A percentile compares a stretch with the other conserved stretches of the same genome.
Conservation (phyloP, 2,113 vertebrate genomes). For the Copsychus sechellarum region DNA sequence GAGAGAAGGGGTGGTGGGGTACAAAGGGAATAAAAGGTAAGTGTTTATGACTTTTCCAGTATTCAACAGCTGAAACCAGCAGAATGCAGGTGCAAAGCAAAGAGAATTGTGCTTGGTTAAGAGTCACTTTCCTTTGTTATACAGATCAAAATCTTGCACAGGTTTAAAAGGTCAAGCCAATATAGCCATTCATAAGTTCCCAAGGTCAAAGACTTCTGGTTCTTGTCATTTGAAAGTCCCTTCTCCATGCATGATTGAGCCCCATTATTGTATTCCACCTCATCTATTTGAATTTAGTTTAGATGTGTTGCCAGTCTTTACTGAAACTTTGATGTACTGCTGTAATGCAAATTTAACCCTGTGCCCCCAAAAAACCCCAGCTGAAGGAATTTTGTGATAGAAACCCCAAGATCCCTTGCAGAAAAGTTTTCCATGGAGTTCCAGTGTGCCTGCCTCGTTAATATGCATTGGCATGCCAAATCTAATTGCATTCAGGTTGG, state of each 20-base stretch:
- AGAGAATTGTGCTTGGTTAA: neutral
- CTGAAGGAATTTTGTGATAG: neutral
- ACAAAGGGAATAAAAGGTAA: neutral
- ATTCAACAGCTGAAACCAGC: neutral
- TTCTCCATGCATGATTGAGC: rapidly evolving
- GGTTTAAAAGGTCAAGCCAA: neutral
- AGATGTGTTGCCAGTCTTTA: neutral
- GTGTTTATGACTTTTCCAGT: neutral
- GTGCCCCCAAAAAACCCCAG: neutral
- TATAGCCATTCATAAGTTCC: neutral
- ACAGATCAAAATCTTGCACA: neutral
- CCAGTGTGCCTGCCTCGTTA: neutral
- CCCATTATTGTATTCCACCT: neutral
- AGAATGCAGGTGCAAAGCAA: neutral
- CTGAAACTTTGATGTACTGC: neutral
- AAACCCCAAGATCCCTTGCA: neutral
- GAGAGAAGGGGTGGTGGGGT: neutral
- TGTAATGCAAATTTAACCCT: neutral
- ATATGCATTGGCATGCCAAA: neutral
- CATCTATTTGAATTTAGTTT: neutral
- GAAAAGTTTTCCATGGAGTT: neutral
- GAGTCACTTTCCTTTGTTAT: neutral
- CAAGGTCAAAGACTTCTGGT: neutral
- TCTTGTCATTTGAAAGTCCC: neutral
- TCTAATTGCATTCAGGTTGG: neutral